These are phyloP conservation scores for Phaenicophaeus curvirostris DNA, from an alignment of 2,797 vertebrate genomes.

Conservation along the genomic window DNA sequence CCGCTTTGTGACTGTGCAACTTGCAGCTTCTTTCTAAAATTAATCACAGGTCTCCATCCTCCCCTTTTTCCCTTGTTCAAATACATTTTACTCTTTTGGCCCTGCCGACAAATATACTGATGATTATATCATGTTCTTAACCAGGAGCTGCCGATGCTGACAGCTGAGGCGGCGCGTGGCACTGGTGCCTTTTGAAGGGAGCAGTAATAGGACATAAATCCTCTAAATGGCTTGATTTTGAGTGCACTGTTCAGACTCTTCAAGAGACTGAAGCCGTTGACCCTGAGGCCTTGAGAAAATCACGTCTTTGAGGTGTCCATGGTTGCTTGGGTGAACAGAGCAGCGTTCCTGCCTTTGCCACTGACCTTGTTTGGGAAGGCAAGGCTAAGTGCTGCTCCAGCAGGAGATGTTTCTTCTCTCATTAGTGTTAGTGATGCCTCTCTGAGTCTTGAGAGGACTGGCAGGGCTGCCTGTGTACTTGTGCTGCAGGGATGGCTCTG, in stretches of 20 bases:
- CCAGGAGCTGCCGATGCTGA: not conserved
- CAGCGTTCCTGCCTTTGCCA: not conserved
- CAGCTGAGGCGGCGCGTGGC: not conserved
- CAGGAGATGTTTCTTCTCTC: not conserved
- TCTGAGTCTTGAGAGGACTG: not conserved
- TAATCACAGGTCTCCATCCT: not conserved
- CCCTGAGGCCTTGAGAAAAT: not conserved
- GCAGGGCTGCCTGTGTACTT: too few species aligned
- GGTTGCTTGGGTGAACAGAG: not conserved
- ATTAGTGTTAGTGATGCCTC: not conserved
- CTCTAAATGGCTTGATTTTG: not conserved
- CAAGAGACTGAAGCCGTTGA: accelerated
- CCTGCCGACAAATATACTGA: not conserved
- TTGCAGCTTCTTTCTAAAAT: slow-evolving; percentile 48
- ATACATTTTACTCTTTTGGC: slow-evolving; percentile 16
- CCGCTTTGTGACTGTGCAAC: slow-evolving; percentile 38
- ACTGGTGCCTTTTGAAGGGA: not conserved
- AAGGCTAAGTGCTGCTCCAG: not conserved
- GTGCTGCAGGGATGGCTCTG: too few species aligned
- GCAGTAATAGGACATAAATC: not conserved
- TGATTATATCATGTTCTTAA: not conserved
- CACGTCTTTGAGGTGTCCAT: accelerated
- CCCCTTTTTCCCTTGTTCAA: not conserved
- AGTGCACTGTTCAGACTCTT: not conserved
- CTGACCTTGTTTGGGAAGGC: not conserved